Evolutionary conservation across 2,888 invertebrate species (phyloP).

Genomic region (Lysandra bellargus): DNA sequence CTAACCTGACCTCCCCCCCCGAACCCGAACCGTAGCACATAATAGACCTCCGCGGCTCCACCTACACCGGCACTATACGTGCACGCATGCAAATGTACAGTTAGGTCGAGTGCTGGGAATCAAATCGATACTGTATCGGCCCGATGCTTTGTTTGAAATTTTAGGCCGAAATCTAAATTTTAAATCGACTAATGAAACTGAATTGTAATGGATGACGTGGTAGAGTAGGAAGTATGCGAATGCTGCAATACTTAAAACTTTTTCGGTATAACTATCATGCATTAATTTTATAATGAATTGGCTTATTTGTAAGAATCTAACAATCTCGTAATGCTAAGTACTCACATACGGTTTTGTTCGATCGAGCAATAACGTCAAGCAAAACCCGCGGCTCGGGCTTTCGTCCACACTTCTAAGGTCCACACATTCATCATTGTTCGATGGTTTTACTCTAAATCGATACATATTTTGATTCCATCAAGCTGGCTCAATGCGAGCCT

Average conservation of each 20-base stretch:
- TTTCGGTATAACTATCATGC: neutral
- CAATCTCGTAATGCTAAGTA: too few species aligned
- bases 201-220: conserved; percentile 1
- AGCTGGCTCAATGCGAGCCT: too few species aligned
- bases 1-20: conserved; percentile 56
- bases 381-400: too few species aligned
- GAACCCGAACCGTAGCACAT: conserved; percentile 41
- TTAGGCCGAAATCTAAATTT: conserved; percentile 39
- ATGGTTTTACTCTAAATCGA: too few species aligned
- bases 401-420: too few species aligned
- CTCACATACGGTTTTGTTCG: too few species aligned
- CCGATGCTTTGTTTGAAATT: conserved; percentile 41
- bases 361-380: too few species aligned
- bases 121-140: conserved; percentile 69
- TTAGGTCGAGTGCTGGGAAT: conserved; percentile 66
- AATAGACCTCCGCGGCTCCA: conserved; percentile 48
- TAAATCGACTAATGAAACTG: conserved; percentile 19
- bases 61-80: conserved; percentile 50
- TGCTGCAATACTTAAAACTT: neutral
- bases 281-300: neutral
- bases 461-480: too few species aligned
- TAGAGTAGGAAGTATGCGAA: neutral
- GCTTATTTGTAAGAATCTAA: too few species aligned
- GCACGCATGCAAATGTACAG: conserved; percentile 80
- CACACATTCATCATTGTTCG: too few species aligned